These are phyloP conservation scores for Myripristis jacobus DNA, from an alignment of 2,797 vertebrate genomes.

Conservation along the genomic window DNA sequence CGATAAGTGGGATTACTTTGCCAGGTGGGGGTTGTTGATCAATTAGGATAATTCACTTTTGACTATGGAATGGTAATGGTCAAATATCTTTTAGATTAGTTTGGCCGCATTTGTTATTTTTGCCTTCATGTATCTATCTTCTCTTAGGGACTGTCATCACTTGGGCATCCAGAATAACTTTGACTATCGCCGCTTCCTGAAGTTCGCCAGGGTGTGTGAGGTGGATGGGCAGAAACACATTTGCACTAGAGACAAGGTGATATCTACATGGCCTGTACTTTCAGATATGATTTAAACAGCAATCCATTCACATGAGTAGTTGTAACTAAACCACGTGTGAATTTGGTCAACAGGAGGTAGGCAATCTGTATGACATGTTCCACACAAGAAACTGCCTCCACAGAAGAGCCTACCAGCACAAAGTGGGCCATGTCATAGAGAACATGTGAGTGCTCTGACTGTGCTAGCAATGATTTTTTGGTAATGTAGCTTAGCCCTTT, in stretches of 20 bases:
- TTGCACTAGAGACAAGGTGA: constrained; percentile 95
- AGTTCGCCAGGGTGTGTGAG: constrained; percentile 92
- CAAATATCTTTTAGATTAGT: background rate
- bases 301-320: background rate
- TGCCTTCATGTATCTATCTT: background rate
- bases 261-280: background rate
- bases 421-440: constrained; percentile 92
- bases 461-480: background rate
- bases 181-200: constrained; percentile 90
- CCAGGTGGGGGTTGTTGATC: constrained; percentile 83
- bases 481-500: background rate
- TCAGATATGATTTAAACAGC: background rate
- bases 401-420: constrained; percentile 95
- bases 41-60: background rate
- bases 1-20: constrained; percentile 99
- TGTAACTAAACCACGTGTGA: background rate
- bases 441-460: constrained; percentile 87
- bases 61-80: background rate
- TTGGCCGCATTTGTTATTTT: background rate
- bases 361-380: constrained; percentile 96
- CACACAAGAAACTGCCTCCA: constrained; percentile 92
- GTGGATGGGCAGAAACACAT: constrained; percentile 86
- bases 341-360: constrained; percentile 87
- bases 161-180: constrained; percentile 97
- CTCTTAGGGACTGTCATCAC: constrained; percentile 91